A percentile compares a stretch with the other conserved stretches of the same genome.
Evolutionary conservation across 2,797 vertebrate species (phyloP).

Genomic region (Arctocebus calabarensis): DNA sequence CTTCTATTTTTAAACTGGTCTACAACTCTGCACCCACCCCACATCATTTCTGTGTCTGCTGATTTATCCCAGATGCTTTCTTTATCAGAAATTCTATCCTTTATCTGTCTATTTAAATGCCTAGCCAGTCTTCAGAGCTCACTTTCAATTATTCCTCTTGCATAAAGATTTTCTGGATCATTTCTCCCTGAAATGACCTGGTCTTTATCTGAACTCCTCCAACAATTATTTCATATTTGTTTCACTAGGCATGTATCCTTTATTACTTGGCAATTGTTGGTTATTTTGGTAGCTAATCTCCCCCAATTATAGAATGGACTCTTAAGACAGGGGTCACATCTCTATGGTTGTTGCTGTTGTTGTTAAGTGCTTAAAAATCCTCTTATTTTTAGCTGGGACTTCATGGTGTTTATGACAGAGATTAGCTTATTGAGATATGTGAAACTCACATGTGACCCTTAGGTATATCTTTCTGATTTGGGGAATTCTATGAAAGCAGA

Average conservation of each 20-base stretch:
- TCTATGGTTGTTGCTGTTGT: not conserved
- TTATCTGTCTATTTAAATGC: not conserved
- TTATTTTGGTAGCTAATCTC: not conserved
- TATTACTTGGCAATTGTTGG: not conserved
- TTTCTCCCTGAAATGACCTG: not conserved
- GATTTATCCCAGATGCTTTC: not conserved
- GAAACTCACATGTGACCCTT: not conserved
- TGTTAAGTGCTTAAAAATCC: not conserved
- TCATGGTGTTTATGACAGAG: not conserved
- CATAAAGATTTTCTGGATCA: conserved; percentile 19
- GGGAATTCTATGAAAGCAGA: not conserved
- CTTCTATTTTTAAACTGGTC: not conserved
- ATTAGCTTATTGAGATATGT: not conserved
- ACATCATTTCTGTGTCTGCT: not conserved
- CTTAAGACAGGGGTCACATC: not conserved
- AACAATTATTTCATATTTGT: not conserved
- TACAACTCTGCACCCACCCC: not conserved
- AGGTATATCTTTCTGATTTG: conserved; percentile 6
- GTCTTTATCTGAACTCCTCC: not conserved
- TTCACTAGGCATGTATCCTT: not conserved
- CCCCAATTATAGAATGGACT: not conserved
- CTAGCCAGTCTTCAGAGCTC: not conserved
- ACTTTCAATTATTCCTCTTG: not conserved
- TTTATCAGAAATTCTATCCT: not conserved
- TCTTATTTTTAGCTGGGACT: not conserved